These are phyloP conservation scores for Propithecus deckenii DNA, from an alignment of 2,797 vertebrate genomes.

Conservation along the genomic window DNA sequence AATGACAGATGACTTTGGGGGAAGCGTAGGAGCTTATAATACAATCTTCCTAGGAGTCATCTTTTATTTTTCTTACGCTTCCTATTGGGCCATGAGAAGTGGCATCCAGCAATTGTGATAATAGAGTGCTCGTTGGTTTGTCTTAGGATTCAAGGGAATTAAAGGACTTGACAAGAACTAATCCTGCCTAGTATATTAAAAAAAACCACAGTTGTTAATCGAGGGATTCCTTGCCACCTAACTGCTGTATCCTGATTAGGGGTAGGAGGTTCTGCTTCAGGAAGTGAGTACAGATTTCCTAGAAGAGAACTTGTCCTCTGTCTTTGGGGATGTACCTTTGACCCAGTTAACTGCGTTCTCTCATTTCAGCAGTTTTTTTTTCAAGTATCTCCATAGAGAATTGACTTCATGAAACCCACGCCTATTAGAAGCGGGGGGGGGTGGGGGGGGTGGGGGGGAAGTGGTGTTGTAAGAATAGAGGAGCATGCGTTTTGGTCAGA, in stretches of 20 bases:
- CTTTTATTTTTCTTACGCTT: slow-evolving; percentile 2
- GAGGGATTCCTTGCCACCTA: neutral
- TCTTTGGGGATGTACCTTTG: neutral
- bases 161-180: neutral
- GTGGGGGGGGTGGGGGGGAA: too few species aligned
- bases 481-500: neutral
- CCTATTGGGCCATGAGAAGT: neutral
- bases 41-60: neutral
- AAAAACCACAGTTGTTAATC: neutral
- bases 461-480: neutral
- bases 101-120: neutral
- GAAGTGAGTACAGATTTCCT: neutral
- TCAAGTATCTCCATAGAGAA: neutral
- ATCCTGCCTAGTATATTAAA: neutral
- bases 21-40: neutral
- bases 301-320: neutral
- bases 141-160: neutral
- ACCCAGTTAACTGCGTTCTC: neutral
- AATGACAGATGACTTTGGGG: neutral
- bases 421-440: neutral
- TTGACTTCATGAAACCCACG: neutral
- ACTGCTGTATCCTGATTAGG: neutral
- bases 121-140: neutral
- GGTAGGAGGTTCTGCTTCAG: neutral
- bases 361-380: neutral